phyloP scores from a whole-genome alignment of 2,888 invertebrate species.

The Melieria crassipennis region DNA sequence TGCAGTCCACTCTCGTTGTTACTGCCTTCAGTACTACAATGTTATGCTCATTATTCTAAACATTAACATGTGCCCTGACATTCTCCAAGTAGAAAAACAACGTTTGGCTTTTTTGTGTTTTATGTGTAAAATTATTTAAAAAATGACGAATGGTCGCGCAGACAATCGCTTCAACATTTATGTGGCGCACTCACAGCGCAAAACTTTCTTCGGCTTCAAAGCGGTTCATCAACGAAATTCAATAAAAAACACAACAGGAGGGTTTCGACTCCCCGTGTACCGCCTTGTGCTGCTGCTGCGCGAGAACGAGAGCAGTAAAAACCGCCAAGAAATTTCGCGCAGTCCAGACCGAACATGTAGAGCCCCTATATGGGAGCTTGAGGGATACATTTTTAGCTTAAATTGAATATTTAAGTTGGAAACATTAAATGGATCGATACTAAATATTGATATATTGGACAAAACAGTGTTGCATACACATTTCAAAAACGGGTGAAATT shows the following conservation, averaged over 20 bases:
- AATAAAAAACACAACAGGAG: conserved; percentile 58
- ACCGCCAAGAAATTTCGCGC: too few species aligned
- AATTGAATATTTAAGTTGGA: too few species aligned
- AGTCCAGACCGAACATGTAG: conserved; percentile 36
- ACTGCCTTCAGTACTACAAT: neutral
- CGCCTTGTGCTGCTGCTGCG: too few species aligned
- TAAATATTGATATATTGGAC: too few species aligned
- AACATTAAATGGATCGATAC: too few species aligned
- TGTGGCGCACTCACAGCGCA: conserved; percentile 8
- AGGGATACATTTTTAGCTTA: too few species aligned
- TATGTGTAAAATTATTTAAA: conserved; percentile 17
- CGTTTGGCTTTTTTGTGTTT: neutral
- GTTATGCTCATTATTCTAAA: neutral
- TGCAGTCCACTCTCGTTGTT: neutral
- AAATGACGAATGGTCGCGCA: conserved; percentile 16
- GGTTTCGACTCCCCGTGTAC: conserved; percentile 34
- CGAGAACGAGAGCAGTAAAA: too few species aligned
- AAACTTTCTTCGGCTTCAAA: conserved; percentile 16
- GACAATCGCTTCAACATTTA: neutral
- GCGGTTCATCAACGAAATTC: conserved; percentile 34
- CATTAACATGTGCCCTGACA: neutral
- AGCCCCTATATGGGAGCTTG: neutral
- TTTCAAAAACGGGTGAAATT: too few species aligned
- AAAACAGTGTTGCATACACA: too few species aligned
- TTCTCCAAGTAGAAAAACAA: neutral